These are phyloP conservation scores for Laticauda colubrina DNA, from an alignment of 2,113 vertebrate species.

Conservation along the genomic window DNA sequence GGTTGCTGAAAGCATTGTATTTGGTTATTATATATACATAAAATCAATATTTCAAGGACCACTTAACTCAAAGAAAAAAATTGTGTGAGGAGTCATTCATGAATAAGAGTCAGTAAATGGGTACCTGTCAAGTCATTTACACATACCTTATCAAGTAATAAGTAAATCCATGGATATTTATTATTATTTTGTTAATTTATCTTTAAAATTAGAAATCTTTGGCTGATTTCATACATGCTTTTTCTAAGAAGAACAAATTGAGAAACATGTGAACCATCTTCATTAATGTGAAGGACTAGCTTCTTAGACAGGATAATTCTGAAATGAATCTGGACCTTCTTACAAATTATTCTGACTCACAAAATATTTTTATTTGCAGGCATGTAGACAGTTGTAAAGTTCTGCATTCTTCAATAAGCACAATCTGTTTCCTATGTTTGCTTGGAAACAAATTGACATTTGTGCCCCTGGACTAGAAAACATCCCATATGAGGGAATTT, in stretches of 20 bases:
- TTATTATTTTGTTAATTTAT: background rate
- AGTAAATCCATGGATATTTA: background rate
- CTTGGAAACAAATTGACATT: conserved; percentile 48
- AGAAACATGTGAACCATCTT: background rate
- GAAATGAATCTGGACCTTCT: background rate
- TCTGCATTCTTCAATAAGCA: background rate
- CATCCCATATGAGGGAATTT: conserved; percentile 38
- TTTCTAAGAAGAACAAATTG: background rate
- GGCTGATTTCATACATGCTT: background rate
- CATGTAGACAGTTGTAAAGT: background rate
- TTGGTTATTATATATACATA: background rate
- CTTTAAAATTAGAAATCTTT: background rate
- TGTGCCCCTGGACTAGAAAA: conserved; percentile 38
- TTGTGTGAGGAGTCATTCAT: background rate
- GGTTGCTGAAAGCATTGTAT: background rate
- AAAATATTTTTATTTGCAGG: background rate
- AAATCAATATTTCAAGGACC: background rate
- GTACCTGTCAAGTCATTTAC: background rate
- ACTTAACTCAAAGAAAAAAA: background rate
- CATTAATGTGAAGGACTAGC: background rate
- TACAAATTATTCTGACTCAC: background rate
- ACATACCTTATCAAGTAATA: background rate
- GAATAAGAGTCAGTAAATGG: background rate
- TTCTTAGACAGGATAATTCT: background rate
- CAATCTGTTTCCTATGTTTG: background rate